Percentiles rank a stretch among this genome's conserved stretches.
phyloP scores from a whole-genome alignment of 2,113 vertebrate genomes.

The Notiomystis cincta region DNA sequence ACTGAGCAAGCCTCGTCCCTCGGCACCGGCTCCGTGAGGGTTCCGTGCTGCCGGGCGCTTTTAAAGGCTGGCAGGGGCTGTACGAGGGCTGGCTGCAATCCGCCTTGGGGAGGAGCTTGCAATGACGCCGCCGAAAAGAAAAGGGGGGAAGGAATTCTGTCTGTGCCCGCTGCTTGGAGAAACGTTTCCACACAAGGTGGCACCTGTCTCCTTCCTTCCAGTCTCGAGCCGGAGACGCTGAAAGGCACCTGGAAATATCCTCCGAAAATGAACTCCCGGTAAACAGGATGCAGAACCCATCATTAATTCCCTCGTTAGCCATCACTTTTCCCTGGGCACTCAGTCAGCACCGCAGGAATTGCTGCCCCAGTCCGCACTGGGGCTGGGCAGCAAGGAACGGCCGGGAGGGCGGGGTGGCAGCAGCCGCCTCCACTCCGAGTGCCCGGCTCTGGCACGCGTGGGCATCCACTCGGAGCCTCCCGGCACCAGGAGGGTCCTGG shows the following conservation, averaged over 20 bases:
- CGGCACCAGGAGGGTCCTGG: rapidly evolving
- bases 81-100: rapidly evolving
- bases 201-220: constrained; percentile 7
- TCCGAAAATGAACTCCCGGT: not conserved
- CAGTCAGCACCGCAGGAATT: rapidly evolving
- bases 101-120: not conserved
- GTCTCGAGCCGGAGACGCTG: not conserved
- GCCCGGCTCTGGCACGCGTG: not conserved
- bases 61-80: not conserved
- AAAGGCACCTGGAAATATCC: not conserved
- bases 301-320: rapidly evolving
- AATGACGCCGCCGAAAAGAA: rapidly evolving
- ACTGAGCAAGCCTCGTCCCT: rapidly evolving
- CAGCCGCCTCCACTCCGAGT: rapidly evolving
- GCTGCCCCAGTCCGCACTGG: rapidly evolving
- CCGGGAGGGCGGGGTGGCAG: not conserved
- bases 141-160: not conserved
- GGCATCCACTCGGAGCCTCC: rapidly evolving
- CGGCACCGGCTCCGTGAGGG: rapidly evolving
- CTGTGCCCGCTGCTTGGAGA: not conserved
- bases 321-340: not conserved
- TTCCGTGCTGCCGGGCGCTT: rapidly evolving
- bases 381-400: not conserved
- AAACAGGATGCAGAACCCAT: rapidly evolving
- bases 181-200: constrained; percentile 35